Percentiles rank a stretch among this genome's conserved stretches.
phyloP scores from a whole-genome alignment of 2,888 invertebrate genomes.

The Caenorhabditis sp. region DNA sequence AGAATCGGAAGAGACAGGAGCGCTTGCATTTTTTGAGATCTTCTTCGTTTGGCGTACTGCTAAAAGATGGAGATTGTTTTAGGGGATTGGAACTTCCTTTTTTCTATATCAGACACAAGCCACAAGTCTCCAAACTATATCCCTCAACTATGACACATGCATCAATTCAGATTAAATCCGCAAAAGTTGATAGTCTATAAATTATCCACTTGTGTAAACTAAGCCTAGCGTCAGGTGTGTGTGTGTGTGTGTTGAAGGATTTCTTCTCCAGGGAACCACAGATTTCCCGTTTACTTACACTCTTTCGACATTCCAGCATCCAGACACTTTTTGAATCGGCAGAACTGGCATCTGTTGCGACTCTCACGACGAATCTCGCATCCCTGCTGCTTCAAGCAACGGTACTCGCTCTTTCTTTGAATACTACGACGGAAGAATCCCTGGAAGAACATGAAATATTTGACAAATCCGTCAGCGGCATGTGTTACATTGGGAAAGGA shows the following conservation, averaged over 20 bases:
- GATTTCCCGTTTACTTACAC: conserved; percentile 87
- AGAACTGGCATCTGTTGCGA: conserved; percentile 95
- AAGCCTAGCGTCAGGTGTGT: not conserved
- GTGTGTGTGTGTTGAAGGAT: not conserved
- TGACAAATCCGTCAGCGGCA: conserved; percentile 1
- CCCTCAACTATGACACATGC: not conserved
- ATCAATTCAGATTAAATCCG: not conserved
- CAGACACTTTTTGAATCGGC: conserved; percentile 96
- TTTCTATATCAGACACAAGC: too few species aligned
- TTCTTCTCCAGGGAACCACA: not conserved
- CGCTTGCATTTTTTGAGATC: not conserved
- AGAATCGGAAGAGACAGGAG: not conserved
- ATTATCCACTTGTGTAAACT: conserved; percentile 19
- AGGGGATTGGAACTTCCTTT: too few species aligned
- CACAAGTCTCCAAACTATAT: not conserved
- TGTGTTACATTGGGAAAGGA: conserved; percentile 10
- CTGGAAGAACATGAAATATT: conserved; percentile 85
- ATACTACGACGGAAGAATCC: conserved; percentile 96
- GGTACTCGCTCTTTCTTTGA: conserved; percentile 96
- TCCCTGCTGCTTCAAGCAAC: conserved; percentile 94
- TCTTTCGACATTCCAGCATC: conserved; percentile 97
- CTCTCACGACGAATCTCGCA: conserved; percentile 94
- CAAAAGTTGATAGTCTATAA: conserved; percentile 17
- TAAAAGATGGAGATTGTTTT: conserved; percentile 6
- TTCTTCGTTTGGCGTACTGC: conserved; percentile 46